These are phyloP conservation scores for Zosterops pallidus DNA, from an alignment of 2,113 vertebrate species.

Conservation along the genomic window DNA sequence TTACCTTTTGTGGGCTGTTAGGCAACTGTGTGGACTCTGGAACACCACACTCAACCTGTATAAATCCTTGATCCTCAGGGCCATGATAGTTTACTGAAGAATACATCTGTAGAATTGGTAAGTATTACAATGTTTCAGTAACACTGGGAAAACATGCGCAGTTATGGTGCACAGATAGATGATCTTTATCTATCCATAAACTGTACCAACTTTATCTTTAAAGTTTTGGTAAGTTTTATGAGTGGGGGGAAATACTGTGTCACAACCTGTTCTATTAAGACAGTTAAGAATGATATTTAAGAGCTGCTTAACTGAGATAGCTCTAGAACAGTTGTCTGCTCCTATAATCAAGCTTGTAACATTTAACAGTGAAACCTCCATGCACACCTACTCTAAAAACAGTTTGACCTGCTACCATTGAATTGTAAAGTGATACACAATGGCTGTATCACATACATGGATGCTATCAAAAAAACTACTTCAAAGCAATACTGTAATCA, in stretches of 20 bases:
- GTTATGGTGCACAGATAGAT: neutral
- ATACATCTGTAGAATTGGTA: conserved; percentile 60
- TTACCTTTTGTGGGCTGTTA: conserved; percentile 74
- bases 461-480: neutral
- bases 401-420: neutral
- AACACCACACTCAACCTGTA: conserved; percentile 59
- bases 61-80: conserved; percentile 66
- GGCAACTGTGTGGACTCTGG: conserved; percentile 53
- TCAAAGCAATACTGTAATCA: neutral
- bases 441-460: neutral
- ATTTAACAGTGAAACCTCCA: neutral
- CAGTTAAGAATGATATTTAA: neutral
- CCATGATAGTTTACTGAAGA: conserved; percentile 72
- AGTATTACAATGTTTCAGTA: neutral
- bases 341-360: neutral
- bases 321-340: neutral
- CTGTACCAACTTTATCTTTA: accelerated
- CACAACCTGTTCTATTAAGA: neutral
- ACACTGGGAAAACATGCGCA: neutral
- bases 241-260: neutral
- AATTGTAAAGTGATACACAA: neutral
- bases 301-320: neutral
- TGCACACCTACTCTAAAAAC: neutral
- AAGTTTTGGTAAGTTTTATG: accelerated
- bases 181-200: neutral